A percentile compares a stretch with the other conserved stretches of the same genome.
phyloP scores from a whole-genome alignment of 1,140 invertebrate species.

The Brachionus koreanus region DNA sequence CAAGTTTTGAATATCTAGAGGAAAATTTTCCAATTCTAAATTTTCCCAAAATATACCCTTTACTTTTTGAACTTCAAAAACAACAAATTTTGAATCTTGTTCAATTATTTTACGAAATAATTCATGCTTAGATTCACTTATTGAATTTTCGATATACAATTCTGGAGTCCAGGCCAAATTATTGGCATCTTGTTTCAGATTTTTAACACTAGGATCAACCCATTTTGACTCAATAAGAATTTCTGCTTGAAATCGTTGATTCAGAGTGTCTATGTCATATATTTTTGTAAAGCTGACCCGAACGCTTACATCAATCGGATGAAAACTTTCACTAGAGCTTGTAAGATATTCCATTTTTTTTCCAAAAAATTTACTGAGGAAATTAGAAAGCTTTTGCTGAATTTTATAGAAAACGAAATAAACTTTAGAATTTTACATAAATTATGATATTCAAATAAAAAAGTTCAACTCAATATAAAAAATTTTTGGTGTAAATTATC shows the following conservation, averaged over 20 bases:
- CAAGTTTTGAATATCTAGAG: conserved; percentile 41
- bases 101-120: background rate
- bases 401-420: background rate
- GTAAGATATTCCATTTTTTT: background rate
- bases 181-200: background rate
- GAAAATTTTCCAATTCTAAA: conserved; percentile 40
- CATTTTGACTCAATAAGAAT: conserved; percentile 28
- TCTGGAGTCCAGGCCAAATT: background rate
- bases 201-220: background rate
- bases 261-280: conserved; percentile 19
- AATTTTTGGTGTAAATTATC: background rate
- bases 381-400: background rate
- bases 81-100: background rate
- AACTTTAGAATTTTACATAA: background rate
- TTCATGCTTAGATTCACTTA: conserved; percentile 32
- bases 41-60: conserved; percentile 45
- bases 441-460: background rate
- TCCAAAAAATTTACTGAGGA: background rate
- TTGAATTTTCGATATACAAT: conserved; percentile 29
- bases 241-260: conserved; percentile 43
- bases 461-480: background rate
- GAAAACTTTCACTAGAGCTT: background rate
- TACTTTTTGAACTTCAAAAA: background rate
- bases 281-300: conserved; percentile 20
- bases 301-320: background rate